Percentiles rank a stretch among this genome's conserved stretches.
phyloP scores from a whole-genome alignment of 2,797 vertebrate species.

The Coreius guichenoti region DNA sequence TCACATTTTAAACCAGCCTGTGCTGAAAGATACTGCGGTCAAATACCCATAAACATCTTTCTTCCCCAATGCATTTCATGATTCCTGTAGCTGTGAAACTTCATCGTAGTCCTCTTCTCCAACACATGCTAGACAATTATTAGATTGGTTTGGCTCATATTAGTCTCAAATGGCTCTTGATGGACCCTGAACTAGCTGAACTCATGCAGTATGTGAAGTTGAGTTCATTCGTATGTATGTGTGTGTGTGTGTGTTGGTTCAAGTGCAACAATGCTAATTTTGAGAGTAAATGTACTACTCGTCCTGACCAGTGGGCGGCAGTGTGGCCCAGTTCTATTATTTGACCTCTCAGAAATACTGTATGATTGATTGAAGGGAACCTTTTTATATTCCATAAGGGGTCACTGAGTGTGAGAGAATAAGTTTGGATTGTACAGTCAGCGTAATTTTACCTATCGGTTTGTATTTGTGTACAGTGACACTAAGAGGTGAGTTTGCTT shows the following conservation, averaged over 20 bases:
- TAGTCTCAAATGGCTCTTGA: not conserved
- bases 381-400: slow-evolving; percentile 27
- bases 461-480: slow-evolving; percentile 45
- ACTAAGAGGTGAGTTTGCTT: not conserved
- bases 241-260: not conserved
- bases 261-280: not conserved
- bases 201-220: not conserved
- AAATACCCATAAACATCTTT: not conserved
- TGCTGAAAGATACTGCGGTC: not conserved
- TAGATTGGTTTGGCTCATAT: not conserved
- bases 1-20: not conserved
- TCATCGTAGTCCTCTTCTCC: not conserved
- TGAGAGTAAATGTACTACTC: slow-evolving; percentile 54
- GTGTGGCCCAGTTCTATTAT: slow-evolving; percentile 35
- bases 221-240: not conserved
- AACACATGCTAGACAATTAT: not conserved
- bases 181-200: not conserved
- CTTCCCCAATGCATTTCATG: not conserved
- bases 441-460: slow-evolving; percentile 24
- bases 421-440: slow-evolving; percentile 51
- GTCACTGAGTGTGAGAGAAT: not conserved
- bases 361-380: not conserved
- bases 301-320: slow-evolving; percentile 69
- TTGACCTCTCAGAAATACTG: not conserved
- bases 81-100: not conserved